Evolutionary conservation across 2,113 vertebrate genomes (phyloP), one percentile per base, ranked within the genome.

Genomic region (Dipodomys spectabilis): DNA sequence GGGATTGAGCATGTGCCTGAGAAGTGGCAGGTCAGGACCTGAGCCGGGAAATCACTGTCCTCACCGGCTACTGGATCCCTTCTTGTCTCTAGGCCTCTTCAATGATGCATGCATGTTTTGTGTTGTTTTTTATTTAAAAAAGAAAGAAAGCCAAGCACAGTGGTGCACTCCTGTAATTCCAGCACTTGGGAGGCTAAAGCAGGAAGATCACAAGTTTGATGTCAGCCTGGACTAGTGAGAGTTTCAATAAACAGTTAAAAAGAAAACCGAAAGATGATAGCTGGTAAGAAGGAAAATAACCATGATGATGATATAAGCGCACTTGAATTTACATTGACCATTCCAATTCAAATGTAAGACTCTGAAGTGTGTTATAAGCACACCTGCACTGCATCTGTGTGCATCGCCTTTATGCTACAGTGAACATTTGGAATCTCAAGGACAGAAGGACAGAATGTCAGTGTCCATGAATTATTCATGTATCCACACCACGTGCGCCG

Each of bases 391-490:
- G 35, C 10, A 27, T 7, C 20, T 20, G 1, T 18, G 28, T 83
- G 28, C 20, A 35, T 79, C 27, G 49, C 22, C 27, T 88, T 62
- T 30, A 67, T 45, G 62, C 64, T 64, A 5, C 60, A n/a, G 9
- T 18, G 44, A 91, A 19, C 83, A 79, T 20, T 74, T 23, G 45
- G 49, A 84, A 65, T 67, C 72, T 84, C 78, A 88, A 92, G 90
- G 79, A 68, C 53, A 44, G 35, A 83, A 79, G 64, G 79, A 72
- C 9, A 83, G 30, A 75, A 65, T 80, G 23, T 83, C 84, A 75
- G 25, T 32, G n/a, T 23, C 73, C 28, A 69, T 73, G 64, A 90
- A 74, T 83, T 75, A 94, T 82, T 92, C 67, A 91, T 78, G 60
- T 68, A 62, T n/a, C 77, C 22, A 80, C n/a, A 74, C 49, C 12